A percentile compares a stretch with the other conserved stretches of the same genome.
Evolutionary conservation across 2,888 invertebrate genomes (phyloP).

Genomic region (Peribatodes rhomboidaria): DNA sequence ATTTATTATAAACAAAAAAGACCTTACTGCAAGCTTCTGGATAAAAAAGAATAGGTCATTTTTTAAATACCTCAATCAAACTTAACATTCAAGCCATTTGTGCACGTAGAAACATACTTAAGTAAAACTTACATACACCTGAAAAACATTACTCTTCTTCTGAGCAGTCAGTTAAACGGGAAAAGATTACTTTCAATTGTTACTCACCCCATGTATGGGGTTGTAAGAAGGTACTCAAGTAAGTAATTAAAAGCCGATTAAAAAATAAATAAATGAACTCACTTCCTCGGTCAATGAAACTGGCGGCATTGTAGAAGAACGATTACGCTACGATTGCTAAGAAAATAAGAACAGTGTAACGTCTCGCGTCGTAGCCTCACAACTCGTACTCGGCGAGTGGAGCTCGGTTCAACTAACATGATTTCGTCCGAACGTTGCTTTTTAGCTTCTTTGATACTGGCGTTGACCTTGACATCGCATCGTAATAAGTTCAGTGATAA

Average conservation of each 20-base stretch:
- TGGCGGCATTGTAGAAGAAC: slow-evolving; percentile 74
- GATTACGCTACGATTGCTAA: slow-evolving; percentile 18
- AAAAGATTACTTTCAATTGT: too few species aligned
- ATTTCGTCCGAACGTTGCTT: slow-evolving; percentile 61
- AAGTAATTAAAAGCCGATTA: slow-evolving; percentile 16
- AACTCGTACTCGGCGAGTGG: slow-evolving; percentile 51
- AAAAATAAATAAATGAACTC: slow-evolving; percentile 54
- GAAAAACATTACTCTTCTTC: too few species aligned
- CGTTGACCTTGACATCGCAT: slow-evolving; percentile 70
- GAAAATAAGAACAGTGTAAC: slow-evolving; percentile 35
- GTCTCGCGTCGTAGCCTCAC: slow-evolving; percentile 47
- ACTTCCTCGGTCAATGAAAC: slow-evolving; percentile 80
- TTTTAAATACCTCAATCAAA: too few species aligned
- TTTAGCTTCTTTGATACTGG: slow-evolving; percentile 63
- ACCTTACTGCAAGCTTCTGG: too few species aligned
- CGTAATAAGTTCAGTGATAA: slow-evolving; percentile 41
- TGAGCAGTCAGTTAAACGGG: too few species aligned
- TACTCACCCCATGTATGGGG: too few species aligned
- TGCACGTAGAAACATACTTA: too few species aligned
- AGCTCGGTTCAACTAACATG: slow-evolving; percentile 72
- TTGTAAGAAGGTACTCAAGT: slow-evolving; percentile 11
- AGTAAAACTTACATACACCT: too few species aligned
- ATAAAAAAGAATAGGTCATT: too few species aligned
- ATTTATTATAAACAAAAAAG: too few species aligned
- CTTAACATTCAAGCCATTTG: too few species aligned